Conservation (phyloP, 2,797 vertebrate species). For the Thunnus albacares region DNA sequence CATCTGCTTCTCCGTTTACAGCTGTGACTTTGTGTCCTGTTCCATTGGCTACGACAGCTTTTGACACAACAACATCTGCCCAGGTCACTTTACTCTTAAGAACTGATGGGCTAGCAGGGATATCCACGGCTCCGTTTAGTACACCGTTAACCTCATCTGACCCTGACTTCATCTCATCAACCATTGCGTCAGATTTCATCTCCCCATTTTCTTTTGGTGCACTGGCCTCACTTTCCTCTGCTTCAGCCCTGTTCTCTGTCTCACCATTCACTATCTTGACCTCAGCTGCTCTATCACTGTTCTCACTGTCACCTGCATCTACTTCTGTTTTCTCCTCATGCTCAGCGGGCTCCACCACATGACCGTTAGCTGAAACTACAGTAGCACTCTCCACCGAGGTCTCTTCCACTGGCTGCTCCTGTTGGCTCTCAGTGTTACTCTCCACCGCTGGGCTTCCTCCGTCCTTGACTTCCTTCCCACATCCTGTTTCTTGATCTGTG, state of each 20-base stretch:
- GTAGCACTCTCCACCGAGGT: slow-evolving; percentile 25
- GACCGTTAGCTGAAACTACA: slow-evolving; percentile 50
- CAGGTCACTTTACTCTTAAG: slow-evolving; percentile 69
- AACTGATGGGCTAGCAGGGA: slow-evolving; percentile 34
- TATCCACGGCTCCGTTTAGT: slow-evolving; percentile 43
- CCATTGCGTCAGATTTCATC: slow-evolving; percentile 16
- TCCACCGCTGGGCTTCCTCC: slow-evolving; percentile 52
- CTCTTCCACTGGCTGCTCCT: slow-evolving; percentile 44
- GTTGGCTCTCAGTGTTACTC: slow-evolving; percentile 31
- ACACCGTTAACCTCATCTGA: slow-evolving; percentile 45
- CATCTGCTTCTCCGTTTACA: slow-evolving; percentile 52
- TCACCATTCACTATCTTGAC: slow-evolving; percentile 44
- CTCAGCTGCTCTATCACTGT: slow-evolving; percentile 23
- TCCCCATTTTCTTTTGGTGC: slow-evolving; percentile 20
- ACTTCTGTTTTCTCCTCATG: slow-evolving; percentile 39
- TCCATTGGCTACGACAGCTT: slow-evolving; percentile 42
- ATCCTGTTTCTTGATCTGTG: slow-evolving; percentile 53
- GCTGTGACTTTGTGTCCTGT: slow-evolving; percentile 29
- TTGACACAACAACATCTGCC: slow-evolving; percentile 76
- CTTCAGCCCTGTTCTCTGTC: slow-evolving; percentile 31
- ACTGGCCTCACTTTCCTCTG: slow-evolving; percentile 18
- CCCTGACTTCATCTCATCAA: slow-evolving; percentile 34
- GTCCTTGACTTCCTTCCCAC: slow-evolving; percentile 59
- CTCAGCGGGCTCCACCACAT: slow-evolving; percentile 39
- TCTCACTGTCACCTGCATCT: slow-evolving; percentile 12